These are phyloP conservation scores for Drosophila malerkotliana DNA, from an alignment of 1,140 invertebrate species.

Conservation along the genomic window DNA sequence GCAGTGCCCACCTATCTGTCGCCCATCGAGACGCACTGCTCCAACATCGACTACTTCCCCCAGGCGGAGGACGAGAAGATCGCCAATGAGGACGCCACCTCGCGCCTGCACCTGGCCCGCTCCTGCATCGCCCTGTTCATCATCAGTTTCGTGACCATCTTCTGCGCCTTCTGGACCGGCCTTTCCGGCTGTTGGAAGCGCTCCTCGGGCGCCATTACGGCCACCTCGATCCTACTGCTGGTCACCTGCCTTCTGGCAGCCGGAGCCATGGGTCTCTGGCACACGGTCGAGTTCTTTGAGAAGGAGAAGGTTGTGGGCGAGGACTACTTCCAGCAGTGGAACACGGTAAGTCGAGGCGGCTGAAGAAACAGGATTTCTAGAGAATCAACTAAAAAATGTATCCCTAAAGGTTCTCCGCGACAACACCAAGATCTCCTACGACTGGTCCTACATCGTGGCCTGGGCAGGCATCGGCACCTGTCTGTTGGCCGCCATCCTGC, in stretches of 20 bases:
- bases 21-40: conserved; percentile 96
- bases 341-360: conserved; percentile 86
- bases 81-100: conserved; percentile 77
- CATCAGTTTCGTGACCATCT: conserved; percentile 92
- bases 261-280: conserved; percentile 97
- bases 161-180: conserved; percentile 96
- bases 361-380: too few relatives aligned
- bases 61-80: conserved; percentile 78
- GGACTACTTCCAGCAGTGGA: conserved; percentile 96
- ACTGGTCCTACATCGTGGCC: conserved; percentile 97
- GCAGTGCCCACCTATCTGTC: conserved; percentile 95
- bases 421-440: conserved; percentile 93
- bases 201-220: conserved; percentile 95
- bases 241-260: conserved; percentile 93
- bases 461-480: conserved; percentile 96
- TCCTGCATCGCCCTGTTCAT: conserved; percentile 96
- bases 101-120: conserved; percentile 93
- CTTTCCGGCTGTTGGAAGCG: conserved; percentile 94
- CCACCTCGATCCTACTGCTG: conserved; percentile 95
- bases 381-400: not conserved
- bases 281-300: conserved; percentile 97
- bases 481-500: conserved; percentile 94
- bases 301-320: conserved; percentile 96
- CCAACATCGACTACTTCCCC: conserved; percentile 95
- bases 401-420: conserved; percentile 90